Evolutionary conservation across 2,888 invertebrate species (phyloP), one percentile per base, ranked within the genome.

Genomic region (Colostygia pectinataria): DNA sequence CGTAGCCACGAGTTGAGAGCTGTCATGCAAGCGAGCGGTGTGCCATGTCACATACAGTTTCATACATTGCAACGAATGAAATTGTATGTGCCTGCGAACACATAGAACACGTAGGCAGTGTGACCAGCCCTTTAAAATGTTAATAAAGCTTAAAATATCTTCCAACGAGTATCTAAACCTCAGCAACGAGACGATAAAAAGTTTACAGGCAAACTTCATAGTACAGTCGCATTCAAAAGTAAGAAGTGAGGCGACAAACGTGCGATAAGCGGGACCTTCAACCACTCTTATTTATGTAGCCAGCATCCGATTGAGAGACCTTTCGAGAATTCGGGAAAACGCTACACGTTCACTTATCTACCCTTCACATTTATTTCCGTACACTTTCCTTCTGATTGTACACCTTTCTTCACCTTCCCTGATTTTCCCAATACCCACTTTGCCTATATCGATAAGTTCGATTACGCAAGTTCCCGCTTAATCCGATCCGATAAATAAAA

Each of bases 331-430:
- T 43, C 69, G 69, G 62, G 67, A 76, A 76, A 78, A 70, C 75
- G 79, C 85, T 80, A 79, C 78, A 77, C 76, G 70, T 74, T 68
- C 67, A 77, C 78, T 83, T 90, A 89, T 89, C 89, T 89, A 87
- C 89, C 89, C 89, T 77, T 68, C 78, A 79, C 81, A 80, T 88
- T 86, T 87, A 82, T 89, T 89, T 88, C 89, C 85, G 84, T 71
- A 66, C 74, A 74, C 76, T 81, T 81, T 77, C 77, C 77, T 49
- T 53, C 78, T 54, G 46, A 53, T 42, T 84, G 76, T 77, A 74
- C 68, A 74, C 68, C 66, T 68, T 70, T 66, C 33, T 31, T 23
- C 43, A 51, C 48, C 46, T 55, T 43, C 39, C 55, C 61, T 53
- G 51, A 49, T 46, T 47, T 33, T 42, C 28, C 42, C 46, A 52